Base-by-base conservation (phyloP, 1,140 invertebrate genomes). In the Papilio aristodemus region DNA sequence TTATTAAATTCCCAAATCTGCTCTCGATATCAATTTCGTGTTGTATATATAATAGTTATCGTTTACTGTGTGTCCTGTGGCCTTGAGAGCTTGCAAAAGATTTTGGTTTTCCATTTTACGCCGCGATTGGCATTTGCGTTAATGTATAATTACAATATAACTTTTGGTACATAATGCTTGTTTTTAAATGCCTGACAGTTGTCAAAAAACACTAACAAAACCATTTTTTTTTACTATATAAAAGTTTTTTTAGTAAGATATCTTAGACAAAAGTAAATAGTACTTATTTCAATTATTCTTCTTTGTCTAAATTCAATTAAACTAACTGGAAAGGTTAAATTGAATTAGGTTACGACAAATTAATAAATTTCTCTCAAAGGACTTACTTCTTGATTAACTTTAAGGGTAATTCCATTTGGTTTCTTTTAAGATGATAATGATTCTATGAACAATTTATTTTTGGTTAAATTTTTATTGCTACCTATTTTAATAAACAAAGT, bases 351-450 rank as follows among this genome's bases (percentile, higher is more conserved):
- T 54, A 54, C 19, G 19, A 54, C 10, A 54, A 22, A 54, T 54
- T 54, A 22, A 54, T 54, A 54, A 54, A 54, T 22, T 54, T 25
- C 19, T 54, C 46, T 54, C 46, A 54, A 54, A 54, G 46, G 19
- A 3, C 17, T 50, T 19, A 54, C 46, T 22, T 25, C 46, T 54
- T 54, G 10, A 22, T 54, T 54, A 54, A 54, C 11, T 54, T 22
- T 54, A 14, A 10, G 43, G 8, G 8, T 25, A 19, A 54, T 50
- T 22, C n/a, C 9, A 19, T 19, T 9, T 22, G 19, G 19, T 11
- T 25, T 5, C 9, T 54, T 54, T 54, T 22, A 9, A 13, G 46
- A 46, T 46, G 8, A 19, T 25, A 25, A 54, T 46, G 10, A 22
- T 54, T 22, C 9, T 25, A 22, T 4, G 9, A 22, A 54, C 11